Base-by-base conservation (phyloP, 1,140 invertebrate species). In the Eumeta japonica region DNA sequence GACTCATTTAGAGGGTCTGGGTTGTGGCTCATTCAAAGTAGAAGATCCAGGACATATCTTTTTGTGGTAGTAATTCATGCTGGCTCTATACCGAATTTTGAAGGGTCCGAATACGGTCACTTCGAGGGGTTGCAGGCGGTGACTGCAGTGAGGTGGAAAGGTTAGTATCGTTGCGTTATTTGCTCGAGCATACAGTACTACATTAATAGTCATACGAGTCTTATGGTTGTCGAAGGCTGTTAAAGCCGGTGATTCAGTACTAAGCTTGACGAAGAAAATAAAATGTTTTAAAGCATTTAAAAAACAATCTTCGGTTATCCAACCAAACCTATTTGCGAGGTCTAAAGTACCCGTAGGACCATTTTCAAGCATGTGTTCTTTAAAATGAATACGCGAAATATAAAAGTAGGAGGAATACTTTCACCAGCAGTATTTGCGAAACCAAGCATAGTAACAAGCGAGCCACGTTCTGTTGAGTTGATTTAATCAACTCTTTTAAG, bases 71-170 rank as follows among this genome's bases (percentile, higher is more conserved):
- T n/a, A n/a, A n/a, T 27, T 37, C 24, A 37, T 37, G 13, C 20
- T 27, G 2, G 12, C 28, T 3, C 13, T 5, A 62, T 31, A 28
- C n/a, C 24, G 2, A 2, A 15, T 15, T 37, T 37, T 37, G 5
- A 37, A 37, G 2, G 35, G 48, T 0, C 46, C 46, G 50, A 53
- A 75, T 3, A 72, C 52, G 17, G 41, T 17, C 3, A 55, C 37
- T 48, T 76, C 68, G 4, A 78, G 42, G 9, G 72, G 72, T 37
- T 77, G 72, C 11, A 76, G 37, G 43, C 58, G 63, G 45, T 74
- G 53, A 12, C 48, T 56, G 18, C 46, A 57, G 37, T 75, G 68
- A 7, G 70, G 66, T 27, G 68, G 63, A 31, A 76, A 51, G 13
- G 62, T 56, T 1, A 77, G 36, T 10, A 61, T 37, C 3, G 20